These are phyloP conservation scores for Diachasma alloeum DNA, from an alignment of 1,140 invertebrate species.

Conservation along the genomic window DNA sequence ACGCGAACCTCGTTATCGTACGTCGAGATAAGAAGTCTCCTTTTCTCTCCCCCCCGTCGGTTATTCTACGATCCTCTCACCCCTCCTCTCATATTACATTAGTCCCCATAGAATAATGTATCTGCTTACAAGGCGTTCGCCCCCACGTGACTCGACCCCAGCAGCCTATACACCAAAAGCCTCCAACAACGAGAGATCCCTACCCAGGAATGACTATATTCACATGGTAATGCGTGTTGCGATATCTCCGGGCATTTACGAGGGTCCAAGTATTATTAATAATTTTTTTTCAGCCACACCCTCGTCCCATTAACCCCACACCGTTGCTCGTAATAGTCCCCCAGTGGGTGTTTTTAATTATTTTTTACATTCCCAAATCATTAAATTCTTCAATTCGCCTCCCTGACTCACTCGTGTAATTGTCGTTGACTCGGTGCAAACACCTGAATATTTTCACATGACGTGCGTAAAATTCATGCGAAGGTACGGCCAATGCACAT, in stretches of 20 bases:
- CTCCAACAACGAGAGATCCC: background rate
- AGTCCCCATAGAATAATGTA: conserved; percentile 60
- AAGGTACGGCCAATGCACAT: background rate
- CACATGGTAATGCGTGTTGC: conserved; percentile 62
- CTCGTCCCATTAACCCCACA: background rate
- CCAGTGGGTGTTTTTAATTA: too few species aligned
- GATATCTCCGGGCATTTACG: conserved; percentile 51
- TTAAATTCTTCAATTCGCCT: too few species aligned
- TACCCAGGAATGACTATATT: conserved; percentile 55
- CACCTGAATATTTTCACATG: conserved; percentile 1
- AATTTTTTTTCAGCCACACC: conserved; percentile 46
- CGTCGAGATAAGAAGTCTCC: conserved; percentile 49
- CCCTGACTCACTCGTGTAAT: background rate
- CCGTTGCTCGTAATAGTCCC: too few species aligned
- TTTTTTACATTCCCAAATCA: too few species aligned
- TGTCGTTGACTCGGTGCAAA: background rate
- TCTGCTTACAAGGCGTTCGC: conserved; percentile 49
- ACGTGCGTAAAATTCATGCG: background rate
- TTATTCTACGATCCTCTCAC: conserved; percentile 18
- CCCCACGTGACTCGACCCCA: conserved; percentile 38
- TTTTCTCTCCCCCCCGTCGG: conserved; percentile 16
- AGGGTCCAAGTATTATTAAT: conserved; percentile 61
- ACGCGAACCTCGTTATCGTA: conserved; percentile 57
- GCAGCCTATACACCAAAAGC: background rate
- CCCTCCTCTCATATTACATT: conserved; percentile 60